Evolutionary conservation across 2,113 vertebrate species (phyloP).

Genomic region (Arothron firmamentum): DNA sequence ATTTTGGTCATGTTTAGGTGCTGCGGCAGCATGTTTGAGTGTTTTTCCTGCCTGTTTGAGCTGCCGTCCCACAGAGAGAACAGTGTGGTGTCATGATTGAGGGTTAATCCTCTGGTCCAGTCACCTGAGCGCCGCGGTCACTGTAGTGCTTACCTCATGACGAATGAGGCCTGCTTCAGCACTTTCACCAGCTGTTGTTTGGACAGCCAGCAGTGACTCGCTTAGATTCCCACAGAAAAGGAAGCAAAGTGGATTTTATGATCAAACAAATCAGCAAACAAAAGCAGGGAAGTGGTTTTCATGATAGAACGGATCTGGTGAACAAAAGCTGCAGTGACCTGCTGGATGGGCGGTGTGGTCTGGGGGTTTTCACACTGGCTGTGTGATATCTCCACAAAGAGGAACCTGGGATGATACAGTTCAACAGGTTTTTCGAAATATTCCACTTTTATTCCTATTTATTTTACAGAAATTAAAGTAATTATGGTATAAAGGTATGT

Average conservation of each 20-base stretch:
- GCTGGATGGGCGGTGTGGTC: constrained; percentile 45
- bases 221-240: constrained; percentile 66
- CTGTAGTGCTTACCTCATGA: constrained; percentile 67
- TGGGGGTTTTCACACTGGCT: no score
- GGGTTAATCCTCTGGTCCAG: constrained; percentile 38
- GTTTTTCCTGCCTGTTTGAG: constrained; percentile 5
- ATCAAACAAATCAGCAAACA: constrained; percentile 69
- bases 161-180: constrained; percentile 68
- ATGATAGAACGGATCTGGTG: constrained; percentile 57
- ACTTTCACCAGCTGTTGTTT: constrained; percentile 66
- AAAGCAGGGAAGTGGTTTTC: constrained; percentile 66
- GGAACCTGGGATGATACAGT: neutral
- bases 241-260: constrained; percentile 58
- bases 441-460: no score
- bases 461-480: no score
- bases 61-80: constrained; percentile 19
- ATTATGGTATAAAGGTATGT: no score
- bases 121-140: constrained; percentile 52
- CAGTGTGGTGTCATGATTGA: constrained; percentile 50
- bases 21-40: constrained; percentile 13
- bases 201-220: constrained; percentile 55
- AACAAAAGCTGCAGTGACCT: constrained; percentile 61
- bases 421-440: no score
- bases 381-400: constrained; percentile 3
- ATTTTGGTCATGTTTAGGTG: constrained; percentile 14